Evolutionary conservation across 1,140 invertebrate genomes (phyloP), one percentile per base, ranked within the genome.

Genomic region (Bactericera cockerelli): DNA sequence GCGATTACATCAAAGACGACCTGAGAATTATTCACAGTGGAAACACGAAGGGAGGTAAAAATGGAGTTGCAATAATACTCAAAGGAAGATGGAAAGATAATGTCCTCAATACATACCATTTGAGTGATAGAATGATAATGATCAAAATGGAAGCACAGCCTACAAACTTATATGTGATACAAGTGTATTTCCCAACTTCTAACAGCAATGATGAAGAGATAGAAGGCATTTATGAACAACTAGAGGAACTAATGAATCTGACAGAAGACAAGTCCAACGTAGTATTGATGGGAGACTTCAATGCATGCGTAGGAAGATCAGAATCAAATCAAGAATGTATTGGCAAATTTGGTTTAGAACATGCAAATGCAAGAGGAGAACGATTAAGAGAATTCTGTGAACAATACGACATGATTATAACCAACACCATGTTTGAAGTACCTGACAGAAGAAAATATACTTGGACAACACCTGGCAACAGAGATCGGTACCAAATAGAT

Each of bases 401-500:
- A 56, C 21, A n/a, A 26, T 28, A 54, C 24, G 42, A 33, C 26
- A 13, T 60, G 19, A 26, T 31, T 28, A 56, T 60, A 22, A 60
- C 26, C 6, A 56, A 60, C 49, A 56, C 53, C 3, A 64, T 57
- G 22, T 28, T 33, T 22, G 56, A 39, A 21, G 24, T 58, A 28
- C n/a, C 31, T 36, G 38, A 36, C 26, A 58, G 56, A 16, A 28
- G 19, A 33, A 58, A 38, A 28, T 36, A 58, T 33, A 69, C 68
- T 2, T 70, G 68, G 65, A 69, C 63, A 24, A 68, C 64, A n/a
- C 67, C 68, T 24, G 24, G 25, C n/a, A 64, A 69, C 58, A 63
- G n/a, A 10, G 58, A 68, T 2, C 49, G 68, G 59, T 70, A 69
- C 55, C 68, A 69, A 59, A 70, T 69, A 53, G 66, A 69, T 56